phyloP scores from a whole-genome alignment of 2,888 invertebrate species.

The Panzeria rudis region DNA sequence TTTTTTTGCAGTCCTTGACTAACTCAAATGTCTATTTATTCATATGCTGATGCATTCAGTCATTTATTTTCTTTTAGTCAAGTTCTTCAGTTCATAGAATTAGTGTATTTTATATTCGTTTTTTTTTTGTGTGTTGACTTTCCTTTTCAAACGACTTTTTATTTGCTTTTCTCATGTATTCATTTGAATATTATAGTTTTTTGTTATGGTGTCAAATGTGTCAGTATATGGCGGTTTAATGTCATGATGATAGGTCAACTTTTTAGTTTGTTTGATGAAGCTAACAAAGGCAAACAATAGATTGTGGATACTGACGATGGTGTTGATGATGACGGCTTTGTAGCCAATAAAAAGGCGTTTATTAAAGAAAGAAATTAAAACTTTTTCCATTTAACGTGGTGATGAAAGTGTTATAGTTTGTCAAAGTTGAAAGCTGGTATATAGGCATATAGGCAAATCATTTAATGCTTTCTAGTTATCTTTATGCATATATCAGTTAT shows the following conservation, averaged over 20 bases:
- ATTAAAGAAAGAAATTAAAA: constrained; percentile 37
- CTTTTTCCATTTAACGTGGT: constrained; percentile 49
- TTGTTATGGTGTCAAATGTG: constrained; percentile 38
- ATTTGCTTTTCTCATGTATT: constrained; percentile 15
- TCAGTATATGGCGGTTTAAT: constrained; percentile 58
- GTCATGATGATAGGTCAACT: constrained; percentile 63
- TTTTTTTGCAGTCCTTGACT: constrained; percentile 19
- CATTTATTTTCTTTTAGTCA: constrained; percentile 50
- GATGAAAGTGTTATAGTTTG: constrained; percentile 34
- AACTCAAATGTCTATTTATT: constrained; percentile 29
- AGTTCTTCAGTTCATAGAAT: constrained; percentile 42
- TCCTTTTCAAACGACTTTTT: constrained; percentile 16
- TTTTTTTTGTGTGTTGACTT: neutral
- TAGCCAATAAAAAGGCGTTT: constrained; percentile 20
- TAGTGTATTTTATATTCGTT: constrained; percentile 16
- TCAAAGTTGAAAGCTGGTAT: constrained; percentile 2
- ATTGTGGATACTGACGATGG: constrained; percentile 7
- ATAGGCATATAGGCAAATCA: neutral
- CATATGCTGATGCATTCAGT: constrained; percentile 35
- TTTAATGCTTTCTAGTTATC: neutral
- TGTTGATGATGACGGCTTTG: constrained; percentile 6
- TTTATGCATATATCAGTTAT: neutral
- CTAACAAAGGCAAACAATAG: constrained; percentile 42
- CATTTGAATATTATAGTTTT: constrained; percentile 36
- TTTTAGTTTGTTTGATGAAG: constrained; percentile 46